phyloP scores from a whole-genome alignment of 1,140 invertebrate species.

The Drosophila guanche region DNA sequence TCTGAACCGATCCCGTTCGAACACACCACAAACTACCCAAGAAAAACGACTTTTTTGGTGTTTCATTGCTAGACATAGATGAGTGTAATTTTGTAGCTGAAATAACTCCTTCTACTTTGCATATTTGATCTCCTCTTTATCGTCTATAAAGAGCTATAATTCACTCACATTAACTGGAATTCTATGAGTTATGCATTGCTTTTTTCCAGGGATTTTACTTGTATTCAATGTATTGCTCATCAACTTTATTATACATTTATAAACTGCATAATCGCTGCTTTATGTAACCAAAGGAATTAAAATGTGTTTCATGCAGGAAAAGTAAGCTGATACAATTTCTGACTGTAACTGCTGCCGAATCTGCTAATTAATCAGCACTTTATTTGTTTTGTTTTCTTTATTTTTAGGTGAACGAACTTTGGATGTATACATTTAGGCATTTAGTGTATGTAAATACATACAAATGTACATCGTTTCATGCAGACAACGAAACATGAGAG shows the following conservation, averaged over 20 bases:
- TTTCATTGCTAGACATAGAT: slow-evolving; percentile 19
- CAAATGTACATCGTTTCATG: no score
- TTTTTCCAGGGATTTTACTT: no score
- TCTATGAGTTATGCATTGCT: no score
- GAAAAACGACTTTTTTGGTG: slow-evolving; percentile 18
- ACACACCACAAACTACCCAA: slow-evolving; percentile 2
- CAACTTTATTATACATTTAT: background rate
- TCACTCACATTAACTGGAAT: no score
- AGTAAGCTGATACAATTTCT: no score
- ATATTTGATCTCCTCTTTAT: no score
- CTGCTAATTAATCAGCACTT: background rate
- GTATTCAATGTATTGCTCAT: no score
- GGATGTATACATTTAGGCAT: no score
- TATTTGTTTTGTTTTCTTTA: background rate
- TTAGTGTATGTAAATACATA: no score
- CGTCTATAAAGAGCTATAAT: no score
- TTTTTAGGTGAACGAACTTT: background rate
- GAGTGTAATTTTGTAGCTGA: slow-evolving; percentile 5
- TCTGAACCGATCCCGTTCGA: background rate
- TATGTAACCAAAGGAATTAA: background rate
- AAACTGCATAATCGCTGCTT: slow-evolving; percentile 1
- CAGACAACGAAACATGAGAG: no score
- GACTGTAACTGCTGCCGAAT: background rate
- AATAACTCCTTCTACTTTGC: background rate
- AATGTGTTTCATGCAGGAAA: no score